Percentiles rank a stretch among this genome's conserved stretches.
These are phyloP conservation scores for Rhopalosiphum nymphaeae DNA, from an alignment of 2,888 invertebrate species.

Conservation along the genomic window DNA sequence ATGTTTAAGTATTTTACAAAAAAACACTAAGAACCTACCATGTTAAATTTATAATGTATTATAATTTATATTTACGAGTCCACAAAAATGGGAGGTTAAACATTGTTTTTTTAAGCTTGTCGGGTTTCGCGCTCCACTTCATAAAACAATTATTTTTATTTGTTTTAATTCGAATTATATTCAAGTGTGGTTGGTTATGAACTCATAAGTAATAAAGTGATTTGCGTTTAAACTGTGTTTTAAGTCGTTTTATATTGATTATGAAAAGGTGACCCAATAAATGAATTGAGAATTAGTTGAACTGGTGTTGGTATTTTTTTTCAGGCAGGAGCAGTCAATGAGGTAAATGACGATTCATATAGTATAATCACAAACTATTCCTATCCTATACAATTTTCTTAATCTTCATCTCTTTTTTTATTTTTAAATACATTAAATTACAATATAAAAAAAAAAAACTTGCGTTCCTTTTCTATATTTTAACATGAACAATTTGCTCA, in stretches of 20 bases:
- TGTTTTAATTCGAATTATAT: background rate
- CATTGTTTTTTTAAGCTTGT: background rate
- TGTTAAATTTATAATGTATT: conserved; percentile 18
- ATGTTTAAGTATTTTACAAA: conserved; percentile 47
- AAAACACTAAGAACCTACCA: conserved; percentile 26
- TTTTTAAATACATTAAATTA: conserved; percentile 51
- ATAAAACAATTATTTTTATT: conserved; percentile 28
- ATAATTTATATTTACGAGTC: conserved; percentile 16
- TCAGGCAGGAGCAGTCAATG: conserved; percentile 65
- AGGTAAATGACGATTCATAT: conserved; percentile 65
- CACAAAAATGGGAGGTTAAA: conserved; percentile 42
- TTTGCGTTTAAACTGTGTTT: background rate
- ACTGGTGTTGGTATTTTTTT: conserved; percentile 65
- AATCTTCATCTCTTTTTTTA: conserved; percentile 36
- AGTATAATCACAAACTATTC: conserved; percentile 62
- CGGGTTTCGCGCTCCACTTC: background rate
- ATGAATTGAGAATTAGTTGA: conserved; percentile 63
- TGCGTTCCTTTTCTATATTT: conserved; percentile 51
- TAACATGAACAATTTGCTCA: conserved; percentile 43
- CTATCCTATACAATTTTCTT: conserved; percentile 58
- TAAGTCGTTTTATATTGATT: conserved; percentile 20
- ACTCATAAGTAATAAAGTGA: background rate
- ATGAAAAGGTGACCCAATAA: conserved; percentile 57
- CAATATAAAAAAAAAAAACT: conserved; percentile 21
- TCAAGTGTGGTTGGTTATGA: conserved; percentile 22